Evolutionary conservation across 2,888 invertebrate genomes (phyloP), one percentile per base, ranked within the genome.

Genomic region (Anodontia alba): DNA sequence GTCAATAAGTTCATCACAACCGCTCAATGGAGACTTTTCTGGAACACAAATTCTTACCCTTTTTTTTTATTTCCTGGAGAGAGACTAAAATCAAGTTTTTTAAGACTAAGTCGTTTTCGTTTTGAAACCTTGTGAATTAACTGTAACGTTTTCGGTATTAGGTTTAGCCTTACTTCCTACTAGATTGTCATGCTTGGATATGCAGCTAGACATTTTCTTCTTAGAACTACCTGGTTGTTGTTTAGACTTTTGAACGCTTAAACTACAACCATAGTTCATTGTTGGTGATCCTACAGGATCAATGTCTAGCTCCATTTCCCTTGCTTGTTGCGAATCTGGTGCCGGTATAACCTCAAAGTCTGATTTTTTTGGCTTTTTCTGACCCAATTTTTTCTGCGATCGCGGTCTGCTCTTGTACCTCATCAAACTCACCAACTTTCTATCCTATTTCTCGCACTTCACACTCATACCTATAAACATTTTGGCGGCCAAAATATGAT

Each of bases 401-500:
- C n/a, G n/a, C n/a, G n/a, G n/a, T 23, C 69, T 69, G n/a, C 46
- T 69, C 12, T 46, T 42, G n/a, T 69, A 69, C 23, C 69, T 23
- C 43, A 69, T 43, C n/a, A 69, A 69, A 69, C 42, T n/a, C n/a
- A 43, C 17, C 29, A 80, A 69, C 23, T 80, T 80, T 36, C 31
- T 49, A 1, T 68, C 46, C 5, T 72, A 26, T 43, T 72, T 80
- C 23, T 46, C 66, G 17, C 26, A 10, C 0, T 67, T 38, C 20
- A 69, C 70, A 62, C 57, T 43, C 31, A 77, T 31, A 0, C 80
- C 76, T 20, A 77, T 51, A 57, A 62, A 70, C 26, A 77, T 49
- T 77, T 74, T 74, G 5, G 67, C 77, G 5, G 81, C 81, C n/a
- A 81, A 23, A 36, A 78, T 74, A 26, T 81, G 81, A 42, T 69